A percentile compares a stretch with the other conserved stretches of the same genome.
phyloP scores from a whole-genome alignment of 2,797 vertebrate species.

The Poecilia velifera region DNA sequence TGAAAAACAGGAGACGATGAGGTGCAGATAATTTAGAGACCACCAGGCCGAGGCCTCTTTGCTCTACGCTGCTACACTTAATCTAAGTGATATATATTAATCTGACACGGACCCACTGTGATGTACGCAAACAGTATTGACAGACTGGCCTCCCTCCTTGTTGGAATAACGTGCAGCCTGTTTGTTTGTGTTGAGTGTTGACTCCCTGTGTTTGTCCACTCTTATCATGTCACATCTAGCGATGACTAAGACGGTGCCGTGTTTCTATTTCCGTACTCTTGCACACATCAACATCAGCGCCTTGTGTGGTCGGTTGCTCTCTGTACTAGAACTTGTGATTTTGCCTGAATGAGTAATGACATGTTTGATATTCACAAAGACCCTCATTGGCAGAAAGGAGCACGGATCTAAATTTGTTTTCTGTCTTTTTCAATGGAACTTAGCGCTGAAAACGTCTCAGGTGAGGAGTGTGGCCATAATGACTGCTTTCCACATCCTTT shows the following conservation, averaged over 20 bases:
- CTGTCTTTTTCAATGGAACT: background rate
- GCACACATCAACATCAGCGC: constrained; percentile 60
- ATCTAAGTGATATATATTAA: constrained; percentile 12
- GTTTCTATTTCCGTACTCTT: constrained; percentile 63
- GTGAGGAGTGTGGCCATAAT: constrained; percentile 6
- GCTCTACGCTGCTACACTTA: constrained; percentile 15
- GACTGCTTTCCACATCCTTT: constrained; percentile 13
- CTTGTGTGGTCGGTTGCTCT: constrained; percentile 58
- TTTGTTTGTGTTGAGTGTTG: constrained; percentile 64
- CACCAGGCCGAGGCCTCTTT: constrained; percentile 21
- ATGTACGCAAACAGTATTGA: constrained; percentile 51
- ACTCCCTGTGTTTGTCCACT: constrained; percentile 65
- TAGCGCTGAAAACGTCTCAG: background rate
- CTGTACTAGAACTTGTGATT: constrained; percentile 27
- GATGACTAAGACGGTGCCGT: constrained; percentile 57
- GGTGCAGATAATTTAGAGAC: constrained; percentile 20
- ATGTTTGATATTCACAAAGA: constrained; percentile 48
- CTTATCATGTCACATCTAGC: constrained; percentile 65
- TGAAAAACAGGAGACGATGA: background rate
- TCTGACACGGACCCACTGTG: constrained; percentile 32
- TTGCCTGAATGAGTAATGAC: constrained; percentile 52
- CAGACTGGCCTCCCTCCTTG: constrained; percentile 42
- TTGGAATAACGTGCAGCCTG: constrained; percentile 43
- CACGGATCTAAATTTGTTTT: constrained; percentile 42
- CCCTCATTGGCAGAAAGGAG: constrained; percentile 31